Percentiles rank a stretch among this genome's conserved stretches.
Conservation (phyloP, 2,888 invertebrate genomes). For the Epinotia demarniana region DNA sequence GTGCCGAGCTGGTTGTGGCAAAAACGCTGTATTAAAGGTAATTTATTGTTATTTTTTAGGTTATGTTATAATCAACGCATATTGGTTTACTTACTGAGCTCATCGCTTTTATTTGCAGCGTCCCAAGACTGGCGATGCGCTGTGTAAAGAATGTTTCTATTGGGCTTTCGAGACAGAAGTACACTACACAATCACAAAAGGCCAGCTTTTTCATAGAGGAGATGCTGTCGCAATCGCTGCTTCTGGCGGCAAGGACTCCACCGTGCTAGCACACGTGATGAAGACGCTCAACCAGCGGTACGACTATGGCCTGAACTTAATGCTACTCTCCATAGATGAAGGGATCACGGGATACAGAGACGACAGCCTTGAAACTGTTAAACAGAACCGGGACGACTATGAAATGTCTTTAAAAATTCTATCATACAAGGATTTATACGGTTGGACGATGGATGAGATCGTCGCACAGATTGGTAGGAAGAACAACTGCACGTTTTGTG, state of each 20-base stretch:
- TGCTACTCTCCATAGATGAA: constrained; percentile 98
- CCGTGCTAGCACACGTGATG: constrained; percentile 97
- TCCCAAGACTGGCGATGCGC: constrained; percentile 95
- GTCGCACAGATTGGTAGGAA: constrained; percentile 93
- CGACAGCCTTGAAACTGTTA: constrained; percentile 98
- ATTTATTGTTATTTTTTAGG: constrained; percentile 44
- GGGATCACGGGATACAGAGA: constrained; percentile 98
- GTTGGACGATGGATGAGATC: constrained; percentile 99
- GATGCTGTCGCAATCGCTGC: constrained; percentile 97
- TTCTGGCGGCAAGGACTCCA: constrained; percentile 98
- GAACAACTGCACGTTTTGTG: constrained; percentile 99
- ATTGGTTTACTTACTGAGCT: constrained; percentile 12
- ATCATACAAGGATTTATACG: constrained; percentile 98
- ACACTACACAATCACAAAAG: constrained; percentile 94
- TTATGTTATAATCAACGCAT: constrained; percentile 40
- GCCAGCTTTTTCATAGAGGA: constrained; percentile 91
- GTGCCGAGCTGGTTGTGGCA: constrained; percentile 90
- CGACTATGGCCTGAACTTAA: constrained; percentile 94
- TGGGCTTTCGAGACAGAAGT: constrained; percentile 97
- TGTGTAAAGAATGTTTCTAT: constrained; percentile 98
- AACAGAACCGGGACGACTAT: constrained; percentile 97
- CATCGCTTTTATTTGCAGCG: constrained; percentile 83
- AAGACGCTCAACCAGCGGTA: constrained; percentile 96
- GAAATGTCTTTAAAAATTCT: constrained; percentile 96
- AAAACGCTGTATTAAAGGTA: constrained; percentile 91